Evolutionary conservation across 2,888 invertebrate genomes (phyloP).

Genomic region (Eudasyphora cyanicolor): DNA sequence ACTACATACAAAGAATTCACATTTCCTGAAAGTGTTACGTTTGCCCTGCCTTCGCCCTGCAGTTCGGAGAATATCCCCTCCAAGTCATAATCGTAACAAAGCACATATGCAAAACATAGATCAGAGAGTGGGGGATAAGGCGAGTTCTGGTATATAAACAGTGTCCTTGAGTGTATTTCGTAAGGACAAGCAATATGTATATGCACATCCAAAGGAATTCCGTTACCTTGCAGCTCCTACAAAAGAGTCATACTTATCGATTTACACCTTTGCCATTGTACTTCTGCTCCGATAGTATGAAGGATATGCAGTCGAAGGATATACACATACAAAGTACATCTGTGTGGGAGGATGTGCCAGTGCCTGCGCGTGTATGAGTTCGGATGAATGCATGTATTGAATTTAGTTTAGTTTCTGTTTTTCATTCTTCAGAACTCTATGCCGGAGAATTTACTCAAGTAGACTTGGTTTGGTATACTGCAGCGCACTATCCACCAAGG

Average conservation of each 20-base stretch:
- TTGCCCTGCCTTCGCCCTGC: neutral
- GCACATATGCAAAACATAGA: conserved; percentile 38
- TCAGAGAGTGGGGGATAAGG: too few relatives aligned
- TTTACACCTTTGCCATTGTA: conserved; percentile 56
- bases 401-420: neutral
- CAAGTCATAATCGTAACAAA: conserved; percentile 51
- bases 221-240: conserved; percentile 50
- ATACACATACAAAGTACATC: neutral
- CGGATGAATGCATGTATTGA: neutral
- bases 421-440: neutral
- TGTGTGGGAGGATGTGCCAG: neutral
- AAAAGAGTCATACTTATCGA: conserved; percentile 60
- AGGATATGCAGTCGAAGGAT: conserved; percentile 21
- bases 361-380: neutral
- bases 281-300: neutral
- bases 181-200: neutral
- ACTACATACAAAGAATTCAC: conserved; percentile 2
- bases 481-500: neutral
- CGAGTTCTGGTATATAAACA: conserved; percentile 50
- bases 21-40: conserved; percentile 19
- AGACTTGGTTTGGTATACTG: neutral
- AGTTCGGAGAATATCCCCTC: neutral
- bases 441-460: neutral
- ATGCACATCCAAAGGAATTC: conserved; percentile 59
- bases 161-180: conserved; percentile 52